Base-by-base conservation (phyloP, 2,888 invertebrate genomes). In the Agrochola lychnidis region DNA sequence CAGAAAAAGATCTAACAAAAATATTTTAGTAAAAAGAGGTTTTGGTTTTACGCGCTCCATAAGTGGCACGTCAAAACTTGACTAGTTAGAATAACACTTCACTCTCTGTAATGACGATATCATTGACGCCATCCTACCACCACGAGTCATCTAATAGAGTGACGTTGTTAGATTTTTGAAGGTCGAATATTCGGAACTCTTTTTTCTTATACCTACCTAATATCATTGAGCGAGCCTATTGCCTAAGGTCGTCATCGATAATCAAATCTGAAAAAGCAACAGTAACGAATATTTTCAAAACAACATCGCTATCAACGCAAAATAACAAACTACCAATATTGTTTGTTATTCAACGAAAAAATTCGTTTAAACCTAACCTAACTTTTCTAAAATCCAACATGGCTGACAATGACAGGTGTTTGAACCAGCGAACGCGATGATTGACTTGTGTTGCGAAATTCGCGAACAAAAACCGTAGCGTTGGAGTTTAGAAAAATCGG, bases 301-400 rank as follows among this genome's bases (percentile, higher is more conserved):
- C 48, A 63, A 25, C 9, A 71, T 9, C 5, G 10, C 16, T n/a
- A 22, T 5, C 16, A 40, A 77, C 25, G 51, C 25, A 64, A 25
- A 77, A 51, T 64, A 70, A 63, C 57, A 75, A 82, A 75, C 56
- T 48, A 19, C 36, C 10, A 73, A 73, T 16, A 53, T 25, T 69
- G 45, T 70, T 48, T 64, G 45, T 48, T 51, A 67, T 57, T 36
- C 63, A 63, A 16, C 56, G 66, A 70, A 56, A 82, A 82, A 82
- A 72, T 36, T 53, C 79, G 69, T 70, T 70, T 53, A 25, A 73
- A 48, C 25, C 62, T 81, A 78, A 80, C 73, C 76, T 74, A 85
- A 85, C 85, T 83, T 85, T 85, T 80, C 78, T 75, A 79, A 84
- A 83, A 75, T 78, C 14, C 63, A 76, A 85, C 78, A 85, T 83